Percentiles rank a stretch among this genome's conserved stretches.
Conservation (phyloP, 2,888 invertebrate species). For the Calliopum simillimum region DNA sequence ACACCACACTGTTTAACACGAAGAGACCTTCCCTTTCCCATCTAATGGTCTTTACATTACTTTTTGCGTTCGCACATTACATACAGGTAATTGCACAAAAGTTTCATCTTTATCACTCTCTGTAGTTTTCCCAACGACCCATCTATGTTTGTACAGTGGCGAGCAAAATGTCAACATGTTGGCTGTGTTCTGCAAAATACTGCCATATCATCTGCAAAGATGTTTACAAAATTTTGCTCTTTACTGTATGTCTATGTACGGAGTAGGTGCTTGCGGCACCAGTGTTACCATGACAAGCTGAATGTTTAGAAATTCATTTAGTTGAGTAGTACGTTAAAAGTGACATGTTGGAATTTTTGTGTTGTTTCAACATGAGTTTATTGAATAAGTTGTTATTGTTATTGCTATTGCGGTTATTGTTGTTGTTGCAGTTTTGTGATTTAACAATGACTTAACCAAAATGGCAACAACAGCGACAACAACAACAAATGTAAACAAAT, state of each 20-base stretch:
- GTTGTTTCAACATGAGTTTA: neutral
- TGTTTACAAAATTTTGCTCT: too few relatives aligned
- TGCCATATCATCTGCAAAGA: too few relatives aligned
- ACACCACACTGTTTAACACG: neutral
- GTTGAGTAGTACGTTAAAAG: neutral
- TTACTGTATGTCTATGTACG: too few relatives aligned
- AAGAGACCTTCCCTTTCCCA: neutral
- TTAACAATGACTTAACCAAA: slow-evolving; percentile 10
- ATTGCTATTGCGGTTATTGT: neutral
- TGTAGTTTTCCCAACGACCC: neutral
- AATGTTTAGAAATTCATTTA: neutral
- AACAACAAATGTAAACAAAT: slow-evolving; percentile 1
- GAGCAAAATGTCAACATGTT: too few relatives aligned
- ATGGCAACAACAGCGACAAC: neutral
- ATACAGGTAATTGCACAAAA: too few relatives aligned
- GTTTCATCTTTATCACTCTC: neutral
- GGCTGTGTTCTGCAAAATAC: too few relatives aligned
- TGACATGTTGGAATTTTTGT: slow-evolving; percentile 28
- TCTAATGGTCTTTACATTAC: too few relatives aligned
- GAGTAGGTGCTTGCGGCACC: too few relatives aligned
- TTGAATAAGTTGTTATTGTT: slow-evolving; percentile 6
- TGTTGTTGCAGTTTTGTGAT: slow-evolving; percentile 8
- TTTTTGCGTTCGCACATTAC: too few relatives aligned
- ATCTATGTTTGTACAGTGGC: neutral
- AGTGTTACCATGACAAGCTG: slow-evolving; percentile 7